These are phyloP conservation scores for Lepisosteus osseus DNA, from an alignment of 2,113 vertebrate species.

Conservation along the genomic window DNA sequence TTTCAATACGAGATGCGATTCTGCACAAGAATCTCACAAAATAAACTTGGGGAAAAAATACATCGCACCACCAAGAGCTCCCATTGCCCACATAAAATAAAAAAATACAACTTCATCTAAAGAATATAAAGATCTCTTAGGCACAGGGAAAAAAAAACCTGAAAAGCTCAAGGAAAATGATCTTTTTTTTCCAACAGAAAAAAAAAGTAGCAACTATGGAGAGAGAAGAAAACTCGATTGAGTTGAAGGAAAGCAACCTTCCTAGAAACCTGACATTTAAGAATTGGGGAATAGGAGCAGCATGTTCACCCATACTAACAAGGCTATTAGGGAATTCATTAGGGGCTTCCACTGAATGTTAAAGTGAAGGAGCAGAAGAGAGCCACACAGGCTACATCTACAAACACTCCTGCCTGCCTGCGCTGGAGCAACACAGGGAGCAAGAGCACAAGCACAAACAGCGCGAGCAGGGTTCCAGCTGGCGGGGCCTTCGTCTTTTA, in stretches of 20 bases:
- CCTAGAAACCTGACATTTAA: not conserved
- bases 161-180: not conserved
- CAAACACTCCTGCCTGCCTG: conserved; percentile 11
- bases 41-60: conserved; percentile 15
- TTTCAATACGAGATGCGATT: conserved; percentile 50
- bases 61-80: conserved; percentile 32
- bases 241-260: conserved; percentile 12
- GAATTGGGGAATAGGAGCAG: not conserved
- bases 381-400: conserved; percentile 11
- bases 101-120: not conserved
- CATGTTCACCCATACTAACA: not conserved
- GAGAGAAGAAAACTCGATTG: conserved; percentile 36
- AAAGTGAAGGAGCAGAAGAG: conserved; percentile 15
- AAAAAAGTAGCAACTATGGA: conserved; percentile 3
- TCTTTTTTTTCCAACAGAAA: conserved; percentile 4
- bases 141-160: not conserved
- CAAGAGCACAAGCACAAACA: conserved; percentile 18
- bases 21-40: conserved; percentile 34
- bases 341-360: conserved; percentile 16
- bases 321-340: conserved; percentile 29
- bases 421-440: conserved; percentile 21
- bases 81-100: not conserved
- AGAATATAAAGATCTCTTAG: not conserved
- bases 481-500: conserved; percentile 59
- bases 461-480: conserved; percentile 41